Base-by-base conservation (phyloP, 2,113 vertebrate species). In the Otus sunia region DNA sequence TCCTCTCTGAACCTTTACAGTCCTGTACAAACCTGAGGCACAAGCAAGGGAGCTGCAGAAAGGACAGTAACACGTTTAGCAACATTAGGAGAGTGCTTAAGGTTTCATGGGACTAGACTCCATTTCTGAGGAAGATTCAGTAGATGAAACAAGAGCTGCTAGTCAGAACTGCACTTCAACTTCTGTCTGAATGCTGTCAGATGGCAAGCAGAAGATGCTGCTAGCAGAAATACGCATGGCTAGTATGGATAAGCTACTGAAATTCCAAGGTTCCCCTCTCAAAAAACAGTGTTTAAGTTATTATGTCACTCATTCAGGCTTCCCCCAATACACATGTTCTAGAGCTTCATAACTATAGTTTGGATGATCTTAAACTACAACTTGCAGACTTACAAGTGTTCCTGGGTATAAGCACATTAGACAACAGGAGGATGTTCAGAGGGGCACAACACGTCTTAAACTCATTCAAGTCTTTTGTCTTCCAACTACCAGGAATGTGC, bases 181-280 rank as follows among this genome's bases (percentile, higher is more conserved):
- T 64, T 56, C 50, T 11, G 5, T 15, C 36, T 37, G 50, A 64
- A 58, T 14, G 15, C 29, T 39, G 19, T 17, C 74, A 63, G 55
- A 34, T 11, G 3, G 47, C 32, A 50, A 50, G 53, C 12, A 53
- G 15, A 12, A 81, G 41, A 56, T 37, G 32, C 49, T 58, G 14
- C n/a, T 34, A 56, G 16, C 15, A 76, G 49, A 62, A 63, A 58
- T 22, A 64, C 5, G 11, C 9, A 18, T 26, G 9, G 25, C 29
- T 34, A 64, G 15, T 59, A 15, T 0, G 0, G 53, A 47, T 34
- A 69, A 81, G 6, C 29, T 19, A 30, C 21, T 1, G 0, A 47
- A 63, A 50, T 36, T 5, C 18, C 23, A 50, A 60, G 11, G 26
- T 56, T 75, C 11, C 45, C 37, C 60, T 53, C 69, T 62, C 60